phyloP scores from a whole-genome alignment of 92 coral and sea anemone genomes.

The Porites cylindrica region DNA sequence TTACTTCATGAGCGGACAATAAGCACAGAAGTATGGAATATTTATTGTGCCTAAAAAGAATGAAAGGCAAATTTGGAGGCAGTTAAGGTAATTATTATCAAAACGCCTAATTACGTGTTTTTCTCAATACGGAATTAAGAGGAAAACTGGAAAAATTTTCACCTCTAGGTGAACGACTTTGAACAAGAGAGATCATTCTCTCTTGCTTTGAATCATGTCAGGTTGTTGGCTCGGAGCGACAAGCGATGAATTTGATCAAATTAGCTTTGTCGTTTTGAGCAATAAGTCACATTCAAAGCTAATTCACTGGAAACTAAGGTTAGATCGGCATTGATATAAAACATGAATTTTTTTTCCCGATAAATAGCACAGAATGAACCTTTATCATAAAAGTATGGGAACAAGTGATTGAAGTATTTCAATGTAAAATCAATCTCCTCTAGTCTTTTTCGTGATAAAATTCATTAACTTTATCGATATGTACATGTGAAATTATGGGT shows the following conservation, averaged over 20 bases:
- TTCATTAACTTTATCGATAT: neutral
- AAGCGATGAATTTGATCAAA: neutral
- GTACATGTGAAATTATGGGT: neutral
- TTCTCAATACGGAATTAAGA: neutral
- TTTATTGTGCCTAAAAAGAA: constrained; percentile 38
- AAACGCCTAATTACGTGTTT: neutral
- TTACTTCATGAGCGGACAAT: constrained; percentile 44
- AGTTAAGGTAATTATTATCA: constrained; percentile 25
- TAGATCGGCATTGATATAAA: neutral
- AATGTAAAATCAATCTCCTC: neutral
- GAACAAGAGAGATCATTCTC: neutral
- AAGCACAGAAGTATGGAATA: neutral
- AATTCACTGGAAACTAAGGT: constrained; percentile 20
- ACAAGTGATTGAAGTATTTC: constrained; percentile 10
- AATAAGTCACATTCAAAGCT: constrained; percentile 27
- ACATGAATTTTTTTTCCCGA: constrained; percentile 8
- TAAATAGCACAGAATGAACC: constrained; percentile 10
- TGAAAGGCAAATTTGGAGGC: constrained; percentile 30
- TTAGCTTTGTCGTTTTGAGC: constrained; percentile 5
- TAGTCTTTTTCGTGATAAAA: neutral
- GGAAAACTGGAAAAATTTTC: neutral
- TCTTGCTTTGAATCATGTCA: neutral
- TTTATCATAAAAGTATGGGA: constrained; percentile 7
- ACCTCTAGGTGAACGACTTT: neutral
- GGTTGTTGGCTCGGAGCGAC: neutral